These are phyloP conservation scores for Coryphaenoides rupestris DNA, from an alignment of 2,113 vertebrate genomes.

Conservation along the genomic window DNA sequence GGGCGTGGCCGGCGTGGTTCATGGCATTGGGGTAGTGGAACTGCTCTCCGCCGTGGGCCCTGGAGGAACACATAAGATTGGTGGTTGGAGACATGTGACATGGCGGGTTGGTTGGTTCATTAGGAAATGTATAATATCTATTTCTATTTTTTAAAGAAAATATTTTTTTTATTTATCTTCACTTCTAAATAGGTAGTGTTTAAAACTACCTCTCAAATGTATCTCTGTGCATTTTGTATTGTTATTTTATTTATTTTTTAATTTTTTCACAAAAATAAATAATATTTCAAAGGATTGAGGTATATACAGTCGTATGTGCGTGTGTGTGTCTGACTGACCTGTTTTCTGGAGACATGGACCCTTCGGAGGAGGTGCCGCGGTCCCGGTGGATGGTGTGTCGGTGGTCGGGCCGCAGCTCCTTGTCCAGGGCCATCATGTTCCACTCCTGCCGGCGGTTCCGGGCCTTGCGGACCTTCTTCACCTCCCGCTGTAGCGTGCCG, in stretches of 20 bases:
- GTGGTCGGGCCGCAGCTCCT: slow-evolving; percentile 96
- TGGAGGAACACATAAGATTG: slow-evolving; percentile 39
- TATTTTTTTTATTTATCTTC: no score
- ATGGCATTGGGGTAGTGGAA: slow-evolving; percentile 89
- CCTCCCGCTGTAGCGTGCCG: slow-evolving; percentile 94
- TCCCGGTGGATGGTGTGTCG: slow-evolving; percentile 89
- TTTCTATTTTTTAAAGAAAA: no score
- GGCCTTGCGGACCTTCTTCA: slow-evolving; percentile 98
- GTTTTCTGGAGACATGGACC: slow-evolving; percentile 95
- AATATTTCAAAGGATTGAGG: no score
- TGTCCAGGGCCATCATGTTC: slow-evolving; percentile 99
- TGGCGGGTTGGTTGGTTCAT: neutral
- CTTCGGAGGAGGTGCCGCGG: slow-evolving; percentile 91
- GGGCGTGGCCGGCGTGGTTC: slow-evolving; percentile 84
- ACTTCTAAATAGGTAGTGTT: no score
- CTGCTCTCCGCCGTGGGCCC: slow-evolving; percentile 83
- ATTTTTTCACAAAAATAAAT: no score
- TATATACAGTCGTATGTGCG: neutral
- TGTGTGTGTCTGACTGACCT: slow-evolving; percentile 76
- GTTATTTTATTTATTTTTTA: no score
- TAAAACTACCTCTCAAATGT: no score
- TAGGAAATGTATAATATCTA: no score
- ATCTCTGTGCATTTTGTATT: no score
- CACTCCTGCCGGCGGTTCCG: slow-evolving; percentile 98
- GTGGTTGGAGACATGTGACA: neutral